These are phyloP conservation scores for Aporophyla lueneburgensis DNA, from an alignment of 2,888 invertebrate species.

Conservation along the genomic window DNA sequence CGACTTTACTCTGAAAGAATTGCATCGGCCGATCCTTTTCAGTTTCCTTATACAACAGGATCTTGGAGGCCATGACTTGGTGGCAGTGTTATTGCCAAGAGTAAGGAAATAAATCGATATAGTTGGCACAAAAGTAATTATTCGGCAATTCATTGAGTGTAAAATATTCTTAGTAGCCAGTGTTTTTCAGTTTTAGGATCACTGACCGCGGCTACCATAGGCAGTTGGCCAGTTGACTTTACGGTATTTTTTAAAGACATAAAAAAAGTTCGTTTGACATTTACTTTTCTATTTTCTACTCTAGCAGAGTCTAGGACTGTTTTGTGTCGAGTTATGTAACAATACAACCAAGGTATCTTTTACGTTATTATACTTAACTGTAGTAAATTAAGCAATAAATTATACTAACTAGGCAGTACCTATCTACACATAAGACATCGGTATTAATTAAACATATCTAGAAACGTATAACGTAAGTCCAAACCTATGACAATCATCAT, in stretches of 20 bases:
- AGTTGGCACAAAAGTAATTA: conserved; percentile 58
- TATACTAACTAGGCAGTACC: background rate
- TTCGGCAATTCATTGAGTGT: conserved; percentile 54
- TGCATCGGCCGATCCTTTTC: conserved; percentile 1
- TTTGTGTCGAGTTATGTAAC: background rate
- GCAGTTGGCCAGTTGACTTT: conserved; percentile 39
- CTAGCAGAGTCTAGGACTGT: background rate
- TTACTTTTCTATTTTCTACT: conserved; percentile 23
- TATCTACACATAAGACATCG: background rate
- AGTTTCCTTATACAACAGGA: conserved; percentile 35
- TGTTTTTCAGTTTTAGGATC: conserved; percentile 54
- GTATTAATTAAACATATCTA: background rate
- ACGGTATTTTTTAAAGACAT: conserved; percentile 53
- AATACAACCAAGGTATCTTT: background rate
- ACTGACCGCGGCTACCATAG: conserved; percentile 57
- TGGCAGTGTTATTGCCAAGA: conserved; percentile 20
- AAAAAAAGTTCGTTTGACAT: conserved; percentile 36
- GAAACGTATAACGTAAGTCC: background rate
- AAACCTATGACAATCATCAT: background rate
- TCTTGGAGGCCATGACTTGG: conserved; percentile 6
- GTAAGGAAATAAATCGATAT: conserved; percentile 52
- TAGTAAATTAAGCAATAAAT: background rate
- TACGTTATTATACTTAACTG: background rate
- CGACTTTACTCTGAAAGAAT: conserved; percentile 22
- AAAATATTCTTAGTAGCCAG: conserved; percentile 45